Base-by-base conservation (phyloP, 2,888 invertebrate genomes). In the Dascillus cervinus region DNA sequence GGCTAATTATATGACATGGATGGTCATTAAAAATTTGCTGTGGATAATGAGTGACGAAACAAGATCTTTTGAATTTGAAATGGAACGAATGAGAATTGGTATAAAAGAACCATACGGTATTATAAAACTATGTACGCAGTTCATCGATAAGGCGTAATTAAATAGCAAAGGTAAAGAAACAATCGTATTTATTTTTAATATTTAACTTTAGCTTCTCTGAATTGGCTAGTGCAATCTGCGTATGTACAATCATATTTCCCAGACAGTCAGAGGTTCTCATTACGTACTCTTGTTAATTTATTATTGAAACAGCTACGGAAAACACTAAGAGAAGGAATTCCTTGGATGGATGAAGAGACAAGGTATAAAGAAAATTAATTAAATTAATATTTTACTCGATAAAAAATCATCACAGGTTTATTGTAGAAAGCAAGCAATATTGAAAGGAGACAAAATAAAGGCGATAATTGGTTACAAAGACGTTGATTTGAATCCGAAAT, bases 1-100 rank as follows among this genome's bases (percentile, higher is more conserved):
- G 4, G 31, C 31, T 6, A 20, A 25, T n/a, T 31, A 31, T n/a
- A 31, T 31, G 31, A 13, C 26, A 8, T 31, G 25, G 31, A 13
- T 4, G 13, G 25, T 14, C 6, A 5, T 4, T 9, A 13, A 13
- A 6, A 8, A 25, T 12, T 12, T 31, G 3, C 10, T 31, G 3
- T 31, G 31, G 31, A 26, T 31, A 21, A 4, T 31, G 14, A 31
- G 8, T n/a, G 10, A 25, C 1, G n/a, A 31, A 21, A 25, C 31
- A 3, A 19, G 31, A 13, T 4, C 24, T 6, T n/a, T 31, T 6
- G 11, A 31, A 13, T 28, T 21, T 13, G 2, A 8, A 1, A 5
- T 28, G 5, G 13, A 28, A 9, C 21, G 10, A 9, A 11, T 11
- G 14, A n/a, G 3, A 21, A 28, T 22, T 9, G 28, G 28, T 13